phyloP scores from a whole-genome alignment of 2,888 invertebrate species.

The Clepsis dumicolana region DNA sequence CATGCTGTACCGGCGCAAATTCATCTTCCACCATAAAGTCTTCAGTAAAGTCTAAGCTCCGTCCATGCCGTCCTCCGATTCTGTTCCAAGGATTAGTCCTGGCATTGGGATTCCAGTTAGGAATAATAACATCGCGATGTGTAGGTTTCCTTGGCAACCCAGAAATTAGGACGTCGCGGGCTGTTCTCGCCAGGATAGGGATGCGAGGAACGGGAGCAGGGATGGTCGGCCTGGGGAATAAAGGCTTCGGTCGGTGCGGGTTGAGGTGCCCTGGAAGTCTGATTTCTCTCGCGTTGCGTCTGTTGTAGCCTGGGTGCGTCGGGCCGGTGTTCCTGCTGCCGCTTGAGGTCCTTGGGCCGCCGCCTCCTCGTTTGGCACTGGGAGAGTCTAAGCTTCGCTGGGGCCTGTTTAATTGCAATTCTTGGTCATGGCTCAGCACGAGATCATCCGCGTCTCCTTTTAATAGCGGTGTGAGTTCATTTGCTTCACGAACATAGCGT shows the following conservation, averaged over 20 bases:
- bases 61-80: conserved; percentile 47
- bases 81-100: conserved; percentile 57
- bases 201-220: conserved; percentile 35
- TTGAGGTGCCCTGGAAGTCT: conserved; percentile 36
- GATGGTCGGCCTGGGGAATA: conserved; percentile 41
- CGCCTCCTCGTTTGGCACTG: conserved; percentile 29
- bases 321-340: conserved; percentile 23
- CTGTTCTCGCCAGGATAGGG: conserved; percentile 46
- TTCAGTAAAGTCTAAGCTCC: conserved; percentile 42
- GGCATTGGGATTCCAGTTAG: conserved; percentile 63
- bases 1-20: conserved; percentile 37
- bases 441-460: neutral
- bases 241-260: conserved; percentile 41
- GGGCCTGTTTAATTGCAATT: neutral
- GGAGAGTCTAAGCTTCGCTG: neutral
- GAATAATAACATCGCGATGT: conserved; percentile 56
- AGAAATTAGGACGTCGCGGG: conserved; percentile 48
- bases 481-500: conserved; percentile 48
- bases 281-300: conserved; percentile 45
- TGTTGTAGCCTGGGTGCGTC: conserved; percentile 31
- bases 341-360: neutral
- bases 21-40: conserved; percentile 13
- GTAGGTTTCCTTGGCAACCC: conserved; percentile 51
- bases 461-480: conserved; percentile 13
- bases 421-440: neutral